Conservation (phyloP, 2,113 vertebrate species). For the Pseudonaja textilis region DNA sequence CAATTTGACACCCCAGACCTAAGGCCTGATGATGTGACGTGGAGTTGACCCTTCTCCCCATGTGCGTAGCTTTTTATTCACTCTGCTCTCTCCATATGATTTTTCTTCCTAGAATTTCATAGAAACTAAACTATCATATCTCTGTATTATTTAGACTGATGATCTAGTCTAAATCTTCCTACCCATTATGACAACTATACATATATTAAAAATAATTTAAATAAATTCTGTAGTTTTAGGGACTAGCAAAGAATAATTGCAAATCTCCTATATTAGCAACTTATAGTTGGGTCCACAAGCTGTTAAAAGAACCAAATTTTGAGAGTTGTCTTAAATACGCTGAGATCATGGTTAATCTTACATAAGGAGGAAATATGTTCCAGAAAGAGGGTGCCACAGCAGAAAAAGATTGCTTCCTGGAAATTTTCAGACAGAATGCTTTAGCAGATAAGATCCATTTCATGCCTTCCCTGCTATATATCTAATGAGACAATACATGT, state of each 20-base stretch:
- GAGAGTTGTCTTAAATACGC: not conserved
- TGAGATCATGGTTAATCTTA: not conserved
- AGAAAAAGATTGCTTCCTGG: not conserved
- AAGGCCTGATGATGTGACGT: too few relatives aligned
- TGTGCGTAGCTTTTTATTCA: not conserved
- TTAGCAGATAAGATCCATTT: not conserved
- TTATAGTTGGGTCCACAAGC: not conserved
- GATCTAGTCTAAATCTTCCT: not conserved
- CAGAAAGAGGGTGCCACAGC: not conserved
- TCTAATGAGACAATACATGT: not conserved
- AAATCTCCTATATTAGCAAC: not conserved
- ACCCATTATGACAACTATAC: not conserved
- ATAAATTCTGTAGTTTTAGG: not conserved
- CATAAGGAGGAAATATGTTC: not conserved
- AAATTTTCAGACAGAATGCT: not conserved
- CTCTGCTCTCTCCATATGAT: not conserved
- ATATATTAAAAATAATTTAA: not conserved
- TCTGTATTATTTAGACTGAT: not conserved
- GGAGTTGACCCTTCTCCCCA: not conserved
- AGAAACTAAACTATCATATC: not conserved
- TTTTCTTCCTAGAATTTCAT: not conserved
- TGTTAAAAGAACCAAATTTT: not conserved
- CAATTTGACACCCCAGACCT: too few relatives aligned
- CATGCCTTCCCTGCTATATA: not conserved
- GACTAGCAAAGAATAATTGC: not conserved